Conservation (phyloP, 2,113 vertebrate genomes). For the Fregetta grallaria region DNA sequence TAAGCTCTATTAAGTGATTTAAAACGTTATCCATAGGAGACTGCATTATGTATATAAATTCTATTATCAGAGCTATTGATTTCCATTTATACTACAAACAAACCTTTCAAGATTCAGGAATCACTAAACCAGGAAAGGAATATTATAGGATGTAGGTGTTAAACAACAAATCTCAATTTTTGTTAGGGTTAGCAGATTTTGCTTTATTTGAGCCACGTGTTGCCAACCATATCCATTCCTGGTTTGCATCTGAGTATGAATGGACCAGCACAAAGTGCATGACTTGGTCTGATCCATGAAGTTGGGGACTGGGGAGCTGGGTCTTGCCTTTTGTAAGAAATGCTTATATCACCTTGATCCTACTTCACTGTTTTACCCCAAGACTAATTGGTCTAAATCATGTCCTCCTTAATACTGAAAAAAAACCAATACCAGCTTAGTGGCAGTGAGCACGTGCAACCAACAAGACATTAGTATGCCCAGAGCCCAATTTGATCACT, state of each 20-base stretch:
- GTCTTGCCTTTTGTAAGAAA: neutral
- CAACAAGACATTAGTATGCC: neutral
- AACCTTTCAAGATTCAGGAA: neutral
- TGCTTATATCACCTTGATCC: neutral
- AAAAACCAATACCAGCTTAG: neutral
- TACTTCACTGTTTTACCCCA: neutral
- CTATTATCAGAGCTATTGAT: neutral
- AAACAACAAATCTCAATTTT: neutral
- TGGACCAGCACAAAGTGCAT: neutral
- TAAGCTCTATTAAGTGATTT: neutral
- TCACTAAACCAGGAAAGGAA: neutral
- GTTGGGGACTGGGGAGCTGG: fast-evolving
- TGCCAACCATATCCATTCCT: neutral
- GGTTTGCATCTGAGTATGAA: neutral
- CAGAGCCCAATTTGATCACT: neutral
- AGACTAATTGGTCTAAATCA: neutral
- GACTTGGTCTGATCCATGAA: neutral
- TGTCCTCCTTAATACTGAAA: neutral
- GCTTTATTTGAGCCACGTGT: neutral
- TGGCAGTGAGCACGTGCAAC: neutral
- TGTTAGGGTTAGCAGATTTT: neutral
- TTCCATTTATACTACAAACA: neutral
- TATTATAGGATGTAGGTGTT: neutral
- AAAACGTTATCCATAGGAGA: neutral
- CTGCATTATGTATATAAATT: neutral